Evolutionary conservation across 2,888 invertebrate species (phyloP).

Genomic region (Diaprepes abbreviatus): DNA sequence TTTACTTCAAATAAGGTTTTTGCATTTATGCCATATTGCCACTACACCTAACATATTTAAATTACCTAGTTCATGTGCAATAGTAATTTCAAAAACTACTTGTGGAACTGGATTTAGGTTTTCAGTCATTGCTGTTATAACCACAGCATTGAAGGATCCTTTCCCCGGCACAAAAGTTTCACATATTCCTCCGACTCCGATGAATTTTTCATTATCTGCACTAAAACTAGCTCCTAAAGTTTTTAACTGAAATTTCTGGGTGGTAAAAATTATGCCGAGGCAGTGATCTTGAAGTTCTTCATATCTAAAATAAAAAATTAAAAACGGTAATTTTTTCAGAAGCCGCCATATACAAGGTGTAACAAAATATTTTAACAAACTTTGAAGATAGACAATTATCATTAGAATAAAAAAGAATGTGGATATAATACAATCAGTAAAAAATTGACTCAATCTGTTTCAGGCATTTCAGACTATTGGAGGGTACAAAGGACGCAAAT

Average conservation of each 20-base stretch:
- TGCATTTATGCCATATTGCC: too few species aligned
- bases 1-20: too few species aligned
- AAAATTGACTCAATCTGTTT: too few species aligned
- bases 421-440: too few species aligned
- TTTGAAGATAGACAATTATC: too few species aligned
- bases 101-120: conserved; percentile 63
- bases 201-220: conserved; percentile 50
- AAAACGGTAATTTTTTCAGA: too few species aligned
- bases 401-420: too few species aligned
- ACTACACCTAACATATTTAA: too few species aligned
- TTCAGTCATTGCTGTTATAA: conserved; percentile 31
- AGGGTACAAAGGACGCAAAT: too few species aligned
- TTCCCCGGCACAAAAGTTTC: conserved; percentile 62
- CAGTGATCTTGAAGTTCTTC: conserved; percentile 70
- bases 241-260: conserved; percentile 69
- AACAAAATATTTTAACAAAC: too few species aligned
- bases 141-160: conserved; percentile 30
- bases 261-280: conserved; percentile 71
- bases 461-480: too few species aligned
- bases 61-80: conserved; percentile 57
- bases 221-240: conserved; percentile 67
- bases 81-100: conserved; percentile 64
- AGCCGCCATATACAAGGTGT: too few species aligned
- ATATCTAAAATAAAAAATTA: conserved; percentile 56
- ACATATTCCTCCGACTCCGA: conserved; percentile 69